Base-by-base conservation (phyloP, 1,140 invertebrate species). In the Papilio xuthus region DNA sequence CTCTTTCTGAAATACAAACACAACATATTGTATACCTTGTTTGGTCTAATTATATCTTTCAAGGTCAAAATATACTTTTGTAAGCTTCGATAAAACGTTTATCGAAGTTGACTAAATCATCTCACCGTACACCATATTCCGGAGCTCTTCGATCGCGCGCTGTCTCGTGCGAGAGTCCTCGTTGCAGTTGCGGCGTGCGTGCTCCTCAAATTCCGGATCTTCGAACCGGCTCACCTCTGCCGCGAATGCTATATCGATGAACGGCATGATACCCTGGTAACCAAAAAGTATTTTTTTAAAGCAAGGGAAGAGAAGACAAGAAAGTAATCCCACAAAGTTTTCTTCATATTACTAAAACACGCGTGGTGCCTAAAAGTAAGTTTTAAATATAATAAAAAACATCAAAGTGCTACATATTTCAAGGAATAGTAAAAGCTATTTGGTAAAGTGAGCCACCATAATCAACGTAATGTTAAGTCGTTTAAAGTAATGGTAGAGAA, bases 101-200 rank as follows among this genome's bases (percentile, higher is more conserved):
- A 1, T 37, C 32, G 32, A 37, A 15, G 26, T 23, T 67, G 47
- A 67, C 60, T 67, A 67, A 13, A 56, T 50, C 72, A 69, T 44
- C 79, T 94, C 93, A 96, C 96, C 95, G 81, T 95, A 96, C 84
- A 97, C 96, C 94, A 96, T 94, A 81, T 95, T 94, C 15, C 95
- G 92, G 8, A 97, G 93, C 81, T 96, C 96, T 79, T 96, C 94
- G 53, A 96, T 87, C n/a, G 87, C 84, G 83, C 92, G 84, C 0
- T 86, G 80, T 79, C 92, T 92, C 18, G 92, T 86, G 85, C 95
- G 89, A 78, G 95, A 92, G 91, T 95, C 90, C 94, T 96, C 94
- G 87, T 94, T 90, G 79, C 92, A 93, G 80, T 92, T 88, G 77
- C 80, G 82, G 41, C 85, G 85, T 4, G 92, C 90, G 12, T 82